These are phyloP conservation scores for Trichopria drosophilae DNA, from an alignment of 2,888 invertebrate species.

Conservation along the genomic window DNA sequence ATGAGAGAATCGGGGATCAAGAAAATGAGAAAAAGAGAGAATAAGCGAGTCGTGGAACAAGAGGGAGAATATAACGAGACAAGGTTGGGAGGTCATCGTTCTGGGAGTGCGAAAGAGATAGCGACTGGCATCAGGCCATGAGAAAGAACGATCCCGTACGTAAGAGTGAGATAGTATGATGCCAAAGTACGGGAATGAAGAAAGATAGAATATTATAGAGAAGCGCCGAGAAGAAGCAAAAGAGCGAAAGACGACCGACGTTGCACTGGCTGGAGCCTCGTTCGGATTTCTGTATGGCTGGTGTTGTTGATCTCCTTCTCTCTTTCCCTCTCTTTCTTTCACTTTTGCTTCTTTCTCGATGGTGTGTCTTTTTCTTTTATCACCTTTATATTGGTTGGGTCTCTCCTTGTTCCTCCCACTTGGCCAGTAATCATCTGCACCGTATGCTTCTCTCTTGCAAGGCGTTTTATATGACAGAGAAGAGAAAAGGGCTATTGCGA, in stretches of 20 bases:
- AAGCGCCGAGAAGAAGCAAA: constrained; percentile 41
- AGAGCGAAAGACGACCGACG: constrained; percentile 33
- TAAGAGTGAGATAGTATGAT: constrained; percentile 9
- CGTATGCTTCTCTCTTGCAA: constrained; percentile 29
- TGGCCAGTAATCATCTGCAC: not conserved
- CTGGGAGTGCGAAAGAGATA: constrained; percentile 35
- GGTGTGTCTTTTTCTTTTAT: constrained; percentile 22
- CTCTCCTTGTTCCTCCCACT: constrained; percentile 18
- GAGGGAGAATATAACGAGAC: constrained; percentile 41
- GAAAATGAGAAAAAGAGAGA: too few species aligned
- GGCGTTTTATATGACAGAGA: constrained; percentile 37
- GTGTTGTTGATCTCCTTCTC: constrained; percentile 31
- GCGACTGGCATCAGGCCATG: constrained; percentile 42
- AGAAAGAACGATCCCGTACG: constrained; percentile 41
- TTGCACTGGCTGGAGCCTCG: constrained; percentile 32
- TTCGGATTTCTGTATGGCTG: constrained; percentile 24
- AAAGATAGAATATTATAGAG: constrained; percentile 25
- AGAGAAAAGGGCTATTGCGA: constrained; percentile 40
- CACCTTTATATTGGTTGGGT: constrained; percentile 17
- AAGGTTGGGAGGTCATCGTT: constrained; percentile 48
- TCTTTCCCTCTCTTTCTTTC: constrained; percentile 32
- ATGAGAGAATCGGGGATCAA: too few species aligned
- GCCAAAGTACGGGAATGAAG: constrained; percentile 16
- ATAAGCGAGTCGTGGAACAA: constrained; percentile 18
- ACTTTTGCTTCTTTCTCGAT: constrained; percentile 20